These are phyloP conservation scores for Vulpes vulpes DNA, from an alignment of 2,113 vertebrate genomes.

Conservation along the genomic window DNA sequence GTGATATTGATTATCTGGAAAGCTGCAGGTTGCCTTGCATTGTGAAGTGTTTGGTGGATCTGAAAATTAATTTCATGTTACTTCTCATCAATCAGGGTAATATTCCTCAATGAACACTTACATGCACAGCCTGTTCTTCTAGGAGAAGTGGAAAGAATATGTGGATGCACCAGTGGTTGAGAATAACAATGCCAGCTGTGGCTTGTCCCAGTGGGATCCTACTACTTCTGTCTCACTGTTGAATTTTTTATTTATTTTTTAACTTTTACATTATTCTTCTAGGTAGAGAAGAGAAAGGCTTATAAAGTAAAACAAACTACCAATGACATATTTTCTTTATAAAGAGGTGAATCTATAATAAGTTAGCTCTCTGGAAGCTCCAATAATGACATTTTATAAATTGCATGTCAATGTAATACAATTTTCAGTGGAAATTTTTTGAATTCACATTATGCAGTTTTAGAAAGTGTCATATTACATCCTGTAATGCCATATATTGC, in stretches of 20 bases:
- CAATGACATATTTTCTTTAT: constrained; percentile 69
- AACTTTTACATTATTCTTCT: constrained; percentile 52
- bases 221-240: neutral
- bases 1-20: constrained; percentile 47
- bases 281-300: constrained; percentile 53
- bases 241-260: constrained; percentile 18
- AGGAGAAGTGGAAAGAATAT: neutral
- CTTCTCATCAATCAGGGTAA: neutral
- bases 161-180: neutral
- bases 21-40: neutral
- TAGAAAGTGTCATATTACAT: constrained; percentile 74
- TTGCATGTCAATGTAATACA: constrained; percentile 69
- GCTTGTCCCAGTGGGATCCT: constrained; percentile 36
- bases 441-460: constrained; percentile 69
- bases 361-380: constrained; percentile 67
- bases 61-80: constrained; percentile 68
- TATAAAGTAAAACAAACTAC: constrained; percentile 79
- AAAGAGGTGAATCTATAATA: constrained; percentile 55
- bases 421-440: constrained; percentile 58
- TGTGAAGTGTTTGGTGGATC: neutral
- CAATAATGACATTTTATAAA: constrained; percentile 79
- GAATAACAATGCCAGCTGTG: constrained; percentile 54
- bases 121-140: neutral
- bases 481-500: constrained; percentile 39
- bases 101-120: constrained; percentile 51